A percentile compares a stretch with the other conserved stretches of the same genome.
Conservation (phyloP, 2,888 invertebrate genomes). For the Drosophila nigritarsus region DNA sequence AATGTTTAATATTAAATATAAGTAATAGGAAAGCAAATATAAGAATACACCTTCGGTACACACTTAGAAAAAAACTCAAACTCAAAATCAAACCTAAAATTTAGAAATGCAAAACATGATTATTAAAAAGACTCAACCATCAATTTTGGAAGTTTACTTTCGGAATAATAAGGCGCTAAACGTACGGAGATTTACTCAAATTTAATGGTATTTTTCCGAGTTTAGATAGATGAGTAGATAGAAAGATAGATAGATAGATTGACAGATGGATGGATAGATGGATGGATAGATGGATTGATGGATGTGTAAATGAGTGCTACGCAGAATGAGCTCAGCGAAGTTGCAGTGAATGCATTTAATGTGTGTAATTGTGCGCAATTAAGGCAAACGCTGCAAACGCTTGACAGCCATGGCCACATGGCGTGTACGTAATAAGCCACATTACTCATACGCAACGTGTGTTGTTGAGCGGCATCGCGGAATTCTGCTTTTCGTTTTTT, state of each 20-base stretch:
- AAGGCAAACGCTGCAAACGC: constrained; percentile 31
- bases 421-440: constrained; percentile 61
- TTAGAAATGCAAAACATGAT: too few relatives aligned
- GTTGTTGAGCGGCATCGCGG: constrained; percentile 25
- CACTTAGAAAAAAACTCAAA: too few relatives aligned
- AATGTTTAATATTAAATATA: too few relatives aligned
- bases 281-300: constrained; percentile 12
- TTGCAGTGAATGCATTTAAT: constrained; percentile 74
- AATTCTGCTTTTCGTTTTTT: background rate
- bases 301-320: constrained; percentile 25
- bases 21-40: too few relatives aligned
- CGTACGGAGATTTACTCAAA: too few relatives aligned
- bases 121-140: too few relatives aligned
- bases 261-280: constrained; percentile 3
- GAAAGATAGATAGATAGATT: background rate
- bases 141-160: too few relatives aligned
- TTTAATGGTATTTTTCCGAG: too few relatives aligned
- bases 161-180: too few relatives aligned
- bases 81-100: too few relatives aligned
- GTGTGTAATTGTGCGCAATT: constrained; percentile 77
- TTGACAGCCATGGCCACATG: constrained; percentile 56
- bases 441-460: constrained; percentile 72
- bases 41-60: too few relatives aligned
- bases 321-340: constrained; percentile 63
- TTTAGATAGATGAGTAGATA: background rate